Percentiles rank a stretch among this genome's conserved stretches.
Conservation (phyloP, 2,888 invertebrate genomes). For the Baccha elongata region DNA sequence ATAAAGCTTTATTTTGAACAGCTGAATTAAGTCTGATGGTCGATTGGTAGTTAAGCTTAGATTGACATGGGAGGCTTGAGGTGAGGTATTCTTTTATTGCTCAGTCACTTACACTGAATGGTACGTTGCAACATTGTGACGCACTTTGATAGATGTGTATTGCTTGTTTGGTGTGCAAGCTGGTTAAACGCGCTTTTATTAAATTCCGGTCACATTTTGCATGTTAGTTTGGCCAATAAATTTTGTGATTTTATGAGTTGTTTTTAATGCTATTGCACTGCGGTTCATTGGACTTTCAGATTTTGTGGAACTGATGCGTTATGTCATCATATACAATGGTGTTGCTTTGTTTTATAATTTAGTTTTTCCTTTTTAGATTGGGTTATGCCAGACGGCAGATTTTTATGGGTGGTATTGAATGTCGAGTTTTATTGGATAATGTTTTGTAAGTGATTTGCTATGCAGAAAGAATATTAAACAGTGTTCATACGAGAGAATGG, state of each 20-base stretch:
- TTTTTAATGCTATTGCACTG: slow-evolving; percentile 10
- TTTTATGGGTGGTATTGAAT: slow-evolving; percentile 36
- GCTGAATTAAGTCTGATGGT: slow-evolving; percentile 27
- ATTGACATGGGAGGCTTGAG: slow-evolving; percentile 1
- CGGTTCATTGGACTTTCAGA: slow-evolving; percentile 59
- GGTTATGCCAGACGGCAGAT: slow-evolving; percentile 63
- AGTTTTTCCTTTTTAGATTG: slow-evolving; percentile 44
- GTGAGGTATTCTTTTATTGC: slow-evolving; percentile 34
- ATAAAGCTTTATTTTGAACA: slow-evolving; percentile 15
- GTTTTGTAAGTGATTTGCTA: slow-evolving; percentile 19
- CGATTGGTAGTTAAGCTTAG: slow-evolving; percentile 41
- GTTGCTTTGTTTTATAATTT: slow-evolving; percentile 55
- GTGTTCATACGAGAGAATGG: too few species aligned
- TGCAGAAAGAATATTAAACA: slow-evolving; percentile 48
- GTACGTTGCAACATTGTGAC: slow-evolving; percentile 62
- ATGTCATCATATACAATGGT: slow-evolving; percentile 59
- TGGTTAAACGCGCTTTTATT: slow-evolving; percentile 44
- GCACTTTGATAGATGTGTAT: slow-evolving; percentile 51
- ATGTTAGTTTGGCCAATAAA: slow-evolving; percentile 42
- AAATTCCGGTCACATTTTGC: slow-evolving; percentile 68
- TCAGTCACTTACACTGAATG: background rate
- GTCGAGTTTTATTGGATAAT: slow-evolving; percentile 13
- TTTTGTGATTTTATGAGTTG: slow-evolving; percentile 42
- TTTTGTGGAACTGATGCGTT: slow-evolving; percentile 41
- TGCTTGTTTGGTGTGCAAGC: slow-evolving; percentile 12